Evolutionary conservation across 2,113 vertebrate genomes (phyloP), one percentile per base, ranked within the genome.

Genomic region (Thomomys bottae): DNA sequence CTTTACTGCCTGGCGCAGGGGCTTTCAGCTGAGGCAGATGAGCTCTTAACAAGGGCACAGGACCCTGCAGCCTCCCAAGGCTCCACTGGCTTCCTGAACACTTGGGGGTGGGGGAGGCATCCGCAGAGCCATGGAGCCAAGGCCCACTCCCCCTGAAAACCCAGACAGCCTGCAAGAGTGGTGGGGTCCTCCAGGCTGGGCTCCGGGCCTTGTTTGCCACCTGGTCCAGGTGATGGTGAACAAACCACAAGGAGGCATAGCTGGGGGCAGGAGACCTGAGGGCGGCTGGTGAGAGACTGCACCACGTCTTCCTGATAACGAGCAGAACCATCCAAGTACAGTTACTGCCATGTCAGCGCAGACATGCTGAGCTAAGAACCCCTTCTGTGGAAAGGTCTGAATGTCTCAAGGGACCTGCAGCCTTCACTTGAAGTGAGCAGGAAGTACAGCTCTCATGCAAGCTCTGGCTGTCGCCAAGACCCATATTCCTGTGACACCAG

Each of bases 201-300:
- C 45, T 0, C n/a, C 54, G 17, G 26, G 6, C 45, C 2, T 0
- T 5, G 10, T 2, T 12, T 57, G 57, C 2, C 3, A 36, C 45
- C 73, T 14, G 1, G 30, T 11, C 17, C 3, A 11, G 49, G 5
- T 24, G 34, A 38, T 7, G 49, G 17, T 26, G 71, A 32, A 59
- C 73, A 68, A 4, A 49, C 28, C 40, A 9, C 38, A 4, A 18
- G 9, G 38, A n/a, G 71, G n/a, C 40, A 32, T 28, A 36, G 34
- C n/a, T 7, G 32, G 30, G 23, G n/a, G n/a, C n/a, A n/a, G n/a
- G n/a, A n/a, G n/a, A n/a, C n/a, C n/a, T n/a, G n/a, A n/a, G n/a
- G n/a, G n/a, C n/a, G n/a, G n/a, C n/a, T n/a, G n/a, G n/a, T n/a
- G n/a, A n/a, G n/a, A n/a, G n/a, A n/a, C n/a, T n/a, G n/a, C n/a